Evolutionary conservation across 2,888 invertebrate species (phyloP), one percentile per base, ranked within the genome.

Genomic region (Yponomeuta sedellus): DNA sequence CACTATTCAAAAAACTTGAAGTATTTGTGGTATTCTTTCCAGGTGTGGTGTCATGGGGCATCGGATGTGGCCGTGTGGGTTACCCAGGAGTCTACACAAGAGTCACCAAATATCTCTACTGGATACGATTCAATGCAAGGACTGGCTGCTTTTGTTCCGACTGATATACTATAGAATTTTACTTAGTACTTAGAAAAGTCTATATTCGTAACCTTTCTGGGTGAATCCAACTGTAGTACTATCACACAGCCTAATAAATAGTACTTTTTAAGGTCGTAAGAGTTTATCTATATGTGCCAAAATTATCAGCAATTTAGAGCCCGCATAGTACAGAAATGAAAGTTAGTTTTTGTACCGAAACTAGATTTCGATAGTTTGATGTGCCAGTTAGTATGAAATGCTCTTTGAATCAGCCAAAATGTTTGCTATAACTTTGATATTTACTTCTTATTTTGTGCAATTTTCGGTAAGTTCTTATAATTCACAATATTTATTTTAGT

Each of bases 41-140:
- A 94, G 94, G 95, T 19, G 92, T 97, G 25, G 97, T 97, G 0
- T 97, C 97, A 0, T 97, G 97, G 97, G 97, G 97, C 10, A 96
- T 97, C 70, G 97, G 97, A 16, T 97, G 97, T 76, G 97, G 96
- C 0, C 92, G 97, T 61, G 93, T 94, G 0, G 96, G 96, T 10
- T 97, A 96, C 79, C 96, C 96, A 0, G 97, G 97, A 0, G 96
- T 97, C 2, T 97, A 97, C 77, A 96, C 97, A 0, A 92, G 97
- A 73, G 94, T 97, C 57, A 96, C 96, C 0, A 94, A 95, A 73
- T 97, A 96, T 79, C 81, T 97, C 68, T 93, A 95, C 74, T 97
- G 97, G 97, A 96, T 97, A 71, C 84, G 92, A 70, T 93, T 94
- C 73, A 94, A 96, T 76, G 92, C 96, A 1, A 93, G 92, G 68